phyloP scores from a whole-genome alignment of 2,113 vertebrate species.

The Pangasianodon hypophthalmus region DNA sequence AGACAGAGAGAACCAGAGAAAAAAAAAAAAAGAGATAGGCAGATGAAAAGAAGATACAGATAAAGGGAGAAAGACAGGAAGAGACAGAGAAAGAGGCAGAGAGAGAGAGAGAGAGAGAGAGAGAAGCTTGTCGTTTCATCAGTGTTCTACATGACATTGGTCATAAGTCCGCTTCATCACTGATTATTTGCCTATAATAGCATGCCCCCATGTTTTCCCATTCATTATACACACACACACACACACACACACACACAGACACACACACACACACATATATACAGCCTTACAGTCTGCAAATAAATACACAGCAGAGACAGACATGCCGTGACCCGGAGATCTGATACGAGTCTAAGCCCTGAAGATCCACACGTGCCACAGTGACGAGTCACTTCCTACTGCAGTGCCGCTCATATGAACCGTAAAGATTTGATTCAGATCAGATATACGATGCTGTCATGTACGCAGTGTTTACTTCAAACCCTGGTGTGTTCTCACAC shows the following conservation, averaged over 20 bases:
- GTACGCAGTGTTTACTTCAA: too few species aligned
- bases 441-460: neutral
- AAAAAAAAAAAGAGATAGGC: neutral
- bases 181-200: too few species aligned
- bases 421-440: neutral
- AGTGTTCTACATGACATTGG: too few species aligned
- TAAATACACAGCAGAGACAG: too few species aligned
- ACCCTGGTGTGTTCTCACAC: too few species aligned
- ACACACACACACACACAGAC: neutral
- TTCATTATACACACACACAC: too few species aligned
- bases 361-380: neutral
- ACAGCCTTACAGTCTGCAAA: too few species aligned
- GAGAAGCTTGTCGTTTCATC: too few species aligned
- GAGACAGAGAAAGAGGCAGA: neutral
- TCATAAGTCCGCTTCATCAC: too few species aligned
- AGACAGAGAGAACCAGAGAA: neutral
- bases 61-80: neutral
- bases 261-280: neutral
- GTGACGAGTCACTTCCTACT: neutral
- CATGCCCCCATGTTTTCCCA: too few species aligned
- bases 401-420: too few species aligned
- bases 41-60: neutral
- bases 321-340: neutral
- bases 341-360: neutral
- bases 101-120: too few species aligned